phyloP scores from a whole-genome alignment of 1,140 invertebrate species.

The Phocides pigmalion region DNA sequence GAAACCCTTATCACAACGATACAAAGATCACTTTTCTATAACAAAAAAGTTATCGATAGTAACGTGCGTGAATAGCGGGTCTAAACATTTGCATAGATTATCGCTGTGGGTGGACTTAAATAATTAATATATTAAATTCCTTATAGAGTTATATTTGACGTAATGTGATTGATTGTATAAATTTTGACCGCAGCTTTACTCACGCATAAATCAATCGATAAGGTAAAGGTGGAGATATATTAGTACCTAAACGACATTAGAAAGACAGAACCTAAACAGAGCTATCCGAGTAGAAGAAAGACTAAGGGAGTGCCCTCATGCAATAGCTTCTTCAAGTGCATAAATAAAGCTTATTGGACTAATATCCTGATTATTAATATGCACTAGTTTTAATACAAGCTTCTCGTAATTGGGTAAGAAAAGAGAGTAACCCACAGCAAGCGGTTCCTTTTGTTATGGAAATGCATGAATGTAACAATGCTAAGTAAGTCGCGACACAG shows the following conservation, averaged over 20 bases:
- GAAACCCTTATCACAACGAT: neutral
- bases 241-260: too few relatives aligned
- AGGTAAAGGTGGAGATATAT: too few relatives aligned
- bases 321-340: too few relatives aligned
- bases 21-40: conserved; percentile 26
- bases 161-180: conserved; percentile 4
- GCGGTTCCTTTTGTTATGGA: conserved; percentile 3
- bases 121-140: conserved; percentile 3
- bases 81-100: conserved; percentile 56
- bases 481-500: conserved; percentile 13
- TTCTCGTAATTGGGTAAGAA: too few relatives aligned
- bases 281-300: too few relatives aligned
- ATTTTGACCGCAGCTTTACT: neutral
- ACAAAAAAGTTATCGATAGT: neutral
- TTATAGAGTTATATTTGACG: conserved; percentile 2
- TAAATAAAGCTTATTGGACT: too few relatives aligned
- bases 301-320: too few relatives aligned
- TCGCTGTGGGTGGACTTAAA: conserved; percentile 27
- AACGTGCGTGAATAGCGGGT: conserved; percentile 42
- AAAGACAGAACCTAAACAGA: too few relatives aligned
- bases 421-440: too few relatives aligned
- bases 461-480: conserved; percentile 8
- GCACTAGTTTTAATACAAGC: too few relatives aligned
- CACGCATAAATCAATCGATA: too few relatives aligned
- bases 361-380: too few relatives aligned